These are phyloP conservation scores for Augochlora pura DNA, from an alignment of 1,140 invertebrate species.

Conservation along the genomic window DNA sequence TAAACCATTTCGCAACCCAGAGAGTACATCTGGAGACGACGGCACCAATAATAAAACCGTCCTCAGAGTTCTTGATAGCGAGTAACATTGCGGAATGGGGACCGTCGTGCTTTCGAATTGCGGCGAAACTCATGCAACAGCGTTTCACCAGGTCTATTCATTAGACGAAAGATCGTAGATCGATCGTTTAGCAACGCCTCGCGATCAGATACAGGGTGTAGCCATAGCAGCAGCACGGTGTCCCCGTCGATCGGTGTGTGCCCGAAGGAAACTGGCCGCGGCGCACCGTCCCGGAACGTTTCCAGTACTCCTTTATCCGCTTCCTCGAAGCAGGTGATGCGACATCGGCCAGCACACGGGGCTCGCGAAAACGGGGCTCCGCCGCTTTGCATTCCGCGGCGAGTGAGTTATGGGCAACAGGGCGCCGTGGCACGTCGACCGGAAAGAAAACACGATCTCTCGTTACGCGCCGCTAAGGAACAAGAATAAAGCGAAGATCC, in stretches of 20 bases:
- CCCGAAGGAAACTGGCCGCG: too few species aligned
- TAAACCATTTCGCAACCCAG: too few species aligned
- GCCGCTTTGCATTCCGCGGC: conserved; percentile 50
- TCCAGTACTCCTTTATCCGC: background rate
- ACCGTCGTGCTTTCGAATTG: background rate
- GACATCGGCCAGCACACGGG: conserved; percentile 13
- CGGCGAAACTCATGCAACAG: background rate
- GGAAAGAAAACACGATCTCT: conserved; percentile 65
- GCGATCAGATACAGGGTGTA: too few species aligned
- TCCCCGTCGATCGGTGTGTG: too few species aligned
- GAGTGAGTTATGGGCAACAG: conserved; percentile 51
- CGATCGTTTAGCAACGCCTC: too few species aligned
- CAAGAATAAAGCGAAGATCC: conserved; percentile 43
- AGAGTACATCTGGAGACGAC: too few species aligned
- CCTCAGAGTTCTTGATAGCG: too few species aligned
- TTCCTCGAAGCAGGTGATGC: conserved; percentile 26
- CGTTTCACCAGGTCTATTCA: background rate
- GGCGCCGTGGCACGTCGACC: conserved; percentile 48
- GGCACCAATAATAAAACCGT: too few species aligned
- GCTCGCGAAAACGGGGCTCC: conserved; percentile 25
- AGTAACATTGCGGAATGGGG: too few species aligned
- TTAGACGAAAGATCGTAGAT: too few species aligned
- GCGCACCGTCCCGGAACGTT: background rate
- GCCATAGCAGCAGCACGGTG: too few species aligned
- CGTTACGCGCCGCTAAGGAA: conserved; percentile 65